phyloP scores from a whole-genome alignment of 2,888 invertebrate species.

The Epistrophella euchroma region DNA sequence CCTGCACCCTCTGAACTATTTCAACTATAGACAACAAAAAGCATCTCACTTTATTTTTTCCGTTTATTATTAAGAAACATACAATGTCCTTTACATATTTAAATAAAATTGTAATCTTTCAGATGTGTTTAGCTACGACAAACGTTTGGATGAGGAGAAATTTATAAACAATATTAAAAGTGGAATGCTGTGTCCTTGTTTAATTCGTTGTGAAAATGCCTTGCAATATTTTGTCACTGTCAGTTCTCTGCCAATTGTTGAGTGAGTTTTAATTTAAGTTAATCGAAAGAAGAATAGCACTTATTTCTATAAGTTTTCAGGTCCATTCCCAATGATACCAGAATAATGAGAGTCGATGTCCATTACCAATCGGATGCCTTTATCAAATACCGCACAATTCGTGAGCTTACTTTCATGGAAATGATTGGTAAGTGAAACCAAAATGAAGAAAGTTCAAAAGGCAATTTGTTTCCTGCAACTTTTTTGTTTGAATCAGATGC shows the following conservation, averaged over 20 bases:
- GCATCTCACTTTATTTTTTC: too few species aligned
- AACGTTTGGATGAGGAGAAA: slow-evolving; percentile 79
- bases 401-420: slow-evolving; percentile 83
- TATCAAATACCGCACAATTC: slow-evolving; percentile 83
- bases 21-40: too few species aligned
- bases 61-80: too few species aligned
- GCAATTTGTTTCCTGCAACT: neutral
- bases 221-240: slow-evolving; percentile 79
- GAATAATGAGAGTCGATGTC: slow-evolving; percentile 81
- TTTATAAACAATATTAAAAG: slow-evolving; percentile 79
- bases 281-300: neutral
- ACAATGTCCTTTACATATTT: too few species aligned
- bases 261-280: slow-evolving; percentile 10
- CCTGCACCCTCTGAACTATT: too few species aligned
- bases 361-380: slow-evolving; percentile 83
- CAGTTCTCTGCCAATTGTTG: slow-evolving; percentile 66
- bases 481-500: neutral
- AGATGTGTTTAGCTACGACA: slow-evolving; percentile 81
- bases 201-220: slow-evolving; percentile 80
- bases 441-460: neutral
- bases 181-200: slow-evolving; percentile 82
- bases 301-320: slow-evolving; percentile 54
- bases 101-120: neutral
- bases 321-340: slow-evolving; percentile 47
- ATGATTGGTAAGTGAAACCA: slow-evolving; percentile 81